Evolutionary conservation across 2,113 vertebrate species (phyloP).

Genomic region (Sardina pilchardus): DNA sequence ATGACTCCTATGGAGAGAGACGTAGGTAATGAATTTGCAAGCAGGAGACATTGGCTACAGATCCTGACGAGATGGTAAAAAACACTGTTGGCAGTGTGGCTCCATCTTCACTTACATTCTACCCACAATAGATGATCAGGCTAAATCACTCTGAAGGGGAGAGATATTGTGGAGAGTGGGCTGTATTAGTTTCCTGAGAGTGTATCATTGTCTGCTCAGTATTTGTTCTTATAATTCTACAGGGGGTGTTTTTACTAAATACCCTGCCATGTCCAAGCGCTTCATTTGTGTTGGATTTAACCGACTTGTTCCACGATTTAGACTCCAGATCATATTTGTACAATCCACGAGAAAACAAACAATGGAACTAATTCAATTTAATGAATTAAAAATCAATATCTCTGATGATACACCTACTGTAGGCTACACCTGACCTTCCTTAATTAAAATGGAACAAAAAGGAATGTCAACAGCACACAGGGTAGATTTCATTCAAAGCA

Average conservation of each 20-base stretch:
- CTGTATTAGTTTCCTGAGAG: not conserved
- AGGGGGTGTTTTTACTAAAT: not conserved
- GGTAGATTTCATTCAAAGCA: not conserved
- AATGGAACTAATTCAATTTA: too few relatives aligned
- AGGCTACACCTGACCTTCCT: too few relatives aligned
- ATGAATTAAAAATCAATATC: too few relatives aligned
- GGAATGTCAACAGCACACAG: not conserved
- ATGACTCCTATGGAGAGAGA: not conserved
- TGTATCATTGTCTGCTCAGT: not conserved
- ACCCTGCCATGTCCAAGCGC: not conserved
- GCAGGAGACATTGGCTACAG: not conserved
- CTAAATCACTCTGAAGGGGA: not conserved
- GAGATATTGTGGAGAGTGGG: not conserved
- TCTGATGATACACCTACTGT: too few relatives aligned
- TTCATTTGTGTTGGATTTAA: not conserved
- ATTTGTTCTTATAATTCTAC: not conserved
- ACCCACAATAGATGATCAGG: not conserved
- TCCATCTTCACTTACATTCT: too few relatives aligned
- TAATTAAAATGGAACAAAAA: not conserved
- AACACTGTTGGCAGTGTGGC: too few relatives aligned
- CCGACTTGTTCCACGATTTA: not conserved
- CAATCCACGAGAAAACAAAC: too few relatives aligned
- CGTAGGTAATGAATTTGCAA: not conserved
- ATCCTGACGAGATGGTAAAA: too few relatives aligned
- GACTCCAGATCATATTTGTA: too few relatives aligned